phyloP scores from a whole-genome alignment of 2,797 vertebrate genomes.

The Anolis apletophallus region DNA sequence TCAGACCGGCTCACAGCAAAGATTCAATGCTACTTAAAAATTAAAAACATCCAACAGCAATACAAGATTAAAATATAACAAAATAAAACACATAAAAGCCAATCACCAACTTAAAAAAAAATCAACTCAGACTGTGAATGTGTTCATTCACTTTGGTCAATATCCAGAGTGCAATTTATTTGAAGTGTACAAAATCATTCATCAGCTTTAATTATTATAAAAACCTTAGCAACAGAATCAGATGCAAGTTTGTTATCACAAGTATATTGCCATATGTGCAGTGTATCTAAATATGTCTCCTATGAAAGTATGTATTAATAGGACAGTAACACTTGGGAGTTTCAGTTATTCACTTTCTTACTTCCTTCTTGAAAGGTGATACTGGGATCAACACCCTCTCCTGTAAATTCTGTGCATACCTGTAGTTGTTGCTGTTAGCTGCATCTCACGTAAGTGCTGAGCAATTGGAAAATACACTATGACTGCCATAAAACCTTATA shows the following conservation, averaged over 20 bases:
- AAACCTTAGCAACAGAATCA: neutral
- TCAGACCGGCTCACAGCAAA: too few species aligned
- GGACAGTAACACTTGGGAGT: neutral
- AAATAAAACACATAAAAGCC: too few species aligned
- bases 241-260: neutral
- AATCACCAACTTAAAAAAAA: too few species aligned
- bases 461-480: neutral
- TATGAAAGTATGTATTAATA: neutral
- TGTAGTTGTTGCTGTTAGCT: slow-evolving; percentile 46
- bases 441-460: slow-evolving; percentile 64
- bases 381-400: slow-evolving; percentile 44
- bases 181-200: slow-evolving; percentile 3
- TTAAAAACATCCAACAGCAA: too few species aligned
- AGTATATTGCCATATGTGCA: neutral
- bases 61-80: too few species aligned
- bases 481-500: neutral
- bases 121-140: too few species aligned
- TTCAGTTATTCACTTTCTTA: slow-evolving; percentile 21
- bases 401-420: slow-evolving; percentile 47
- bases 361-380: slow-evolving; percentile 63
- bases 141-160: too few species aligned
- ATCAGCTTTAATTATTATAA: neutral
- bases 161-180: slow-evolving; percentile 17
- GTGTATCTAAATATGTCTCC: slow-evolving; percentile 4
- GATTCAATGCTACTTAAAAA: too few species aligned